Base-by-base conservation (phyloP, 2,113 vertebrate species). In the Aix galericulata region DNA sequence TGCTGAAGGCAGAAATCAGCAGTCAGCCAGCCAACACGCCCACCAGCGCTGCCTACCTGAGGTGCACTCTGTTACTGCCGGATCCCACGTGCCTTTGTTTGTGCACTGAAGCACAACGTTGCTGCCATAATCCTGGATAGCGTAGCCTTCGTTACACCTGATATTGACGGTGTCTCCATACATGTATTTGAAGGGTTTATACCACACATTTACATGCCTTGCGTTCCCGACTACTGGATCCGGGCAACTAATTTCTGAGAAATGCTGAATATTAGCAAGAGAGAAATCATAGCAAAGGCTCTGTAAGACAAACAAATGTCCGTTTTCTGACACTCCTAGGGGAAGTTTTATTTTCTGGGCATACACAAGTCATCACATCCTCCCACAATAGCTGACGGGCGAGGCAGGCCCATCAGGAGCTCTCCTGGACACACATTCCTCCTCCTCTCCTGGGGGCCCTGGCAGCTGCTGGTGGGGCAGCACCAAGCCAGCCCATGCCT, bases 201-300 rank as follows among this genome's bases (percentile, higher is more conserved):
- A 2, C 81, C 40, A 44, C 0, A 0, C 0, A 18, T 0, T 0
- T 6, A 36, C 1, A 8, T 0, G 7, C 23, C 0, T 31, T n/a
- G 75, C 73, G 0, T 90, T 44, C 1, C 8, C 16, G 60, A 93
- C 0, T 13, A 27, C 3, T 7, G 64, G 93, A 15, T 9, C 5
- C 3, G 42, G 48, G 92, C 96, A 97, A 2, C 0, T 2, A 15
- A 86, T 10, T 64, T 31, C 96, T 97, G 88, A 21, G 78, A 59
- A 91, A 88, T 1, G 5, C 9, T 84, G 73, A 56, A 73, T 2
- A 5, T 31, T 0, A 75, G 66, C 10, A 8, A 44, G 77, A 1
- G 48, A 60, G 81, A 85, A 87, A 60, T 36, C n/a, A 3, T 0
- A 0, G 73, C 21, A 48, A 22, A 59, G 31, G 9, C 11, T n/a